phyloP scores from a whole-genome alignment of 1,140 invertebrate species.

The Pseudomyrmex concolor region DNA sequence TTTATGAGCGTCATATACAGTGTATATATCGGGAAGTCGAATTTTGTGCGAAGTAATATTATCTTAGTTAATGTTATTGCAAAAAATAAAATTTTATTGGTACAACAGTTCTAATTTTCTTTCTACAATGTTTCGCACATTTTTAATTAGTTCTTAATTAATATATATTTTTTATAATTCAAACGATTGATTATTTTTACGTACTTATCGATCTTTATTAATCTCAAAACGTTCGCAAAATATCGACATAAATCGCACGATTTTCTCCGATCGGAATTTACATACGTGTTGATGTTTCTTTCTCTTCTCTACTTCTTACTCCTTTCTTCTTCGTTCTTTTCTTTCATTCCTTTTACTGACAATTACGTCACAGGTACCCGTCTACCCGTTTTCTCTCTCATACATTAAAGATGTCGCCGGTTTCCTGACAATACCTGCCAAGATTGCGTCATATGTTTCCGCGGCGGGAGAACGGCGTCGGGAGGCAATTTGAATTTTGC shows the following conservation, averaged over 20 bases:
- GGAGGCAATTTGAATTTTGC: slow-evolving; percentile 81
- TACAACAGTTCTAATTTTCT: not conserved
- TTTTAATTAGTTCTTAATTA: slow-evolving; percentile 8
- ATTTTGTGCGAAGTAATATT: too few relatives aligned
- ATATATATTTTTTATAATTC: not conserved
- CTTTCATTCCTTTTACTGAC: slow-evolving; percentile 56
- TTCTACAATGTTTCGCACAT: not conserved
- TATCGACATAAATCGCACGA: slow-evolving; percentile 58
- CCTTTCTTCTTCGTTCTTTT: slow-evolving; percentile 42
- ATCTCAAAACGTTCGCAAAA: not conserved
- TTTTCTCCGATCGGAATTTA: slow-evolving; percentile 69
- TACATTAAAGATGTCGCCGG: slow-evolving; percentile 81
- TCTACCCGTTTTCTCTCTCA: slow-evolving; percentile 71
- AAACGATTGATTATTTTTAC: not conserved
- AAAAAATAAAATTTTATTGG: not conserved
- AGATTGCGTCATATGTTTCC: slow-evolving; percentile 82
- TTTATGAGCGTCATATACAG: not conserved
- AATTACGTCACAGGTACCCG: slow-evolving; percentile 63
- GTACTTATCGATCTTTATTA: not conserved
- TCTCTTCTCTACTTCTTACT: slow-evolving; percentile 2
- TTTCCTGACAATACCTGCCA: slow-evolving; percentile 80
- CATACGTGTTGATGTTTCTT: slow-evolving; percentile 52
- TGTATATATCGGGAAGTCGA: too few relatives aligned
- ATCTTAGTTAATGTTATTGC: not conserved
- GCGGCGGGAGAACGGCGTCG: not conserved